A percentile compares a stretch with the other conserved stretches of the same genome.
Evolutionary conservation across 2,113 vertebrate genomes (phyloP).

Genomic region (Clinocottus analis): DNA sequence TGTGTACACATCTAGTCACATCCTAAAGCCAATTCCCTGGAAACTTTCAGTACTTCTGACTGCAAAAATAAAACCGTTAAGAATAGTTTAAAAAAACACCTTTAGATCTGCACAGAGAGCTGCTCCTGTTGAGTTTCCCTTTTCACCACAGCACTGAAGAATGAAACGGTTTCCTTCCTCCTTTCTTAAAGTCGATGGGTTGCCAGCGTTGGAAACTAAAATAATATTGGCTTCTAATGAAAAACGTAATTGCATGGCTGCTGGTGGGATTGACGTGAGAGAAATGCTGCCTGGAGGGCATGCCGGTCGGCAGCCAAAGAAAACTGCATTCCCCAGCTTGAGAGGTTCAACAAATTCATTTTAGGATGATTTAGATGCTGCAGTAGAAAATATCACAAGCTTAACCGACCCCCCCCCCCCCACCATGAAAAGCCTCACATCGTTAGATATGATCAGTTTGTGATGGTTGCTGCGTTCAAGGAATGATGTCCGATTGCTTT

Average conservation of each 20-base stretch:
- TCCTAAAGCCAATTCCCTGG: constrained; percentile 17
- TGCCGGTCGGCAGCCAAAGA: constrained; percentile 53
- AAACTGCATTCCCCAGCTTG: constrained; percentile 41
- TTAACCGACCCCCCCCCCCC: constrained; percentile 30
- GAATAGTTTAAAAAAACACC: background rate
- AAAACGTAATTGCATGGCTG: constrained; percentile 33
- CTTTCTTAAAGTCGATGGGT: constrained; percentile 16
- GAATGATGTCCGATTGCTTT: background rate
- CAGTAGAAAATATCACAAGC: constrained; percentile 37
- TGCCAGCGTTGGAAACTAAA: constrained; percentile 32
- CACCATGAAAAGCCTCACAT: constrained; percentile 1
- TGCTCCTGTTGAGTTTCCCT: constrained; percentile 14
- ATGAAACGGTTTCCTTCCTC: constrained; percentile 43
- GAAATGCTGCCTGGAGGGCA: constrained; percentile 14
- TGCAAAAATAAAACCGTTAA: constrained; percentile 32
- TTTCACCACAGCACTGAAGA: constrained; percentile 26
- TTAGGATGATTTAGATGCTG: constrained; percentile 43
- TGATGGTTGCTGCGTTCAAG: constrained; percentile 13
- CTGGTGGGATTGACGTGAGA: constrained; percentile 22
- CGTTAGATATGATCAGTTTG: background rate
- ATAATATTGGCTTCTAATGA: constrained; percentile 30
- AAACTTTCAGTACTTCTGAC: constrained; percentile 3
- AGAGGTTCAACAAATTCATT: constrained; percentile 41
- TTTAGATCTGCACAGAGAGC: constrained; percentile 3
- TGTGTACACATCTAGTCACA: constrained; percentile 38